These are phyloP conservation scores for Apodemia hepburni DNA, from an alignment of 2,888 invertebrate genomes.

Conservation along the genomic window DNA sequence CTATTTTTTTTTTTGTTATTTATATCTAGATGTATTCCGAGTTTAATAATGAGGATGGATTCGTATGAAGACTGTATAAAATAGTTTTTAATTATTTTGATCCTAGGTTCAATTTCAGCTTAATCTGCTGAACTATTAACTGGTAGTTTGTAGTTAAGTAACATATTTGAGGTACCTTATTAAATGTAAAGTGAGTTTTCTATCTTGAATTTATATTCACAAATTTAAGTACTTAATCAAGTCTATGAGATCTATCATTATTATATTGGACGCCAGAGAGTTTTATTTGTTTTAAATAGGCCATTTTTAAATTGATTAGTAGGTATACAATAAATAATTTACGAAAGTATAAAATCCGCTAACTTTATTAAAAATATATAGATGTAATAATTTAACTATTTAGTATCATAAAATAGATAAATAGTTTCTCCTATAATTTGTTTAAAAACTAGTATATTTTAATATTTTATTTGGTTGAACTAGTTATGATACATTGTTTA, in stretches of 20 bases:
- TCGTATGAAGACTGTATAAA: background rate
- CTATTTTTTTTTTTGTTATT: background rate
- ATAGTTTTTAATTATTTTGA: background rate
- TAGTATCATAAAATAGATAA: too few species aligned
- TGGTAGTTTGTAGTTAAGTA: background rate
- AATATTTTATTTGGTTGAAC: too few species aligned
- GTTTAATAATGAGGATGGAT: background rate
- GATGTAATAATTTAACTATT: too few species aligned
- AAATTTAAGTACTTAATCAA: background rate
- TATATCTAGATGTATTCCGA: background rate
- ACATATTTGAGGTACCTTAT: background rate
- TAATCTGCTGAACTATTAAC: background rate
- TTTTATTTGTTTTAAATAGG: too few species aligned
- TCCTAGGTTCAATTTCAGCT: background rate
- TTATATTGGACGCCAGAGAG: background rate
- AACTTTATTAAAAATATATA: too few species aligned
- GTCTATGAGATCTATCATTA: background rate
- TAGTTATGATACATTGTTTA: too few species aligned
- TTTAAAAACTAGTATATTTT: too few species aligned
- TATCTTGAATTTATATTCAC: background rate
- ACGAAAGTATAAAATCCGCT: too few species aligned
- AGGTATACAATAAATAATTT: too few species aligned
- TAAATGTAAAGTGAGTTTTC: background rate
- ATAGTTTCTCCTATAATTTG: too few species aligned
- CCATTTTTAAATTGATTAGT: too few species aligned